These are phyloP conservation scores for Tragelaphus buxtoni DNA, from an alignment of 2,113 vertebrate species.

Conservation along the genomic window DNA sequence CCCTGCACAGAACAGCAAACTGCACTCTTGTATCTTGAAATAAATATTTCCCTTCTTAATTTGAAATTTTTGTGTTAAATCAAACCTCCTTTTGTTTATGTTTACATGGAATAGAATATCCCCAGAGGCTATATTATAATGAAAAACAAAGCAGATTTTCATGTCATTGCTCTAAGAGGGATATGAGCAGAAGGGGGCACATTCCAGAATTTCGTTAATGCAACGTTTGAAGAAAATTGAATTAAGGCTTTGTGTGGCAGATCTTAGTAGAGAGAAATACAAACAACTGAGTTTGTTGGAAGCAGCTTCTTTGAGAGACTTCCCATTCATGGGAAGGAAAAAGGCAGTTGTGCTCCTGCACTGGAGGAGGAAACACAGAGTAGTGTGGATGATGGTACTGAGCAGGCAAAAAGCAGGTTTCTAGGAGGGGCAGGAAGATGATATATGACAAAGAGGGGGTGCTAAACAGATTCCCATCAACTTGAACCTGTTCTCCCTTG, in stretches of 20 bases:
- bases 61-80: slow-evolving; percentile 41
- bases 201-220: slow-evolving; percentile 13
- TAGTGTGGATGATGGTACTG: fast-evolving
- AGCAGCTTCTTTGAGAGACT: neutral
- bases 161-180: neutral
- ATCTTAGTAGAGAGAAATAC: neutral
- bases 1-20: neutral
- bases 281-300: neutral
- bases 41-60: slow-evolving; percentile 49
- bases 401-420: neutral
- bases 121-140: slow-evolving; percentile 11
- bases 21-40: neutral
- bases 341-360: neutral
- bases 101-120: slow-evolving; percentile 27
- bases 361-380: neutral
- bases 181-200: neutral
- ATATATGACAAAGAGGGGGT: neutral
- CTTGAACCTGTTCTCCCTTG: neutral
- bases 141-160: slow-evolving; percentile 39
- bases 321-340: neutral
- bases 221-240: slow-evolving; percentile 33
- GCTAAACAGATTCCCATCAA: neutral
- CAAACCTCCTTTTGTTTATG: slow-evolving; percentile 40
- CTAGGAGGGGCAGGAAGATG: neutral
- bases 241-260: neutral